A percentile compares a stretch with the other conserved stretches of the same genome.
These are phyloP conservation scores for Oophaga sylvatica DNA, from an alignment of 2,797 vertebrate genomes.

Conservation along the genomic window DNA sequence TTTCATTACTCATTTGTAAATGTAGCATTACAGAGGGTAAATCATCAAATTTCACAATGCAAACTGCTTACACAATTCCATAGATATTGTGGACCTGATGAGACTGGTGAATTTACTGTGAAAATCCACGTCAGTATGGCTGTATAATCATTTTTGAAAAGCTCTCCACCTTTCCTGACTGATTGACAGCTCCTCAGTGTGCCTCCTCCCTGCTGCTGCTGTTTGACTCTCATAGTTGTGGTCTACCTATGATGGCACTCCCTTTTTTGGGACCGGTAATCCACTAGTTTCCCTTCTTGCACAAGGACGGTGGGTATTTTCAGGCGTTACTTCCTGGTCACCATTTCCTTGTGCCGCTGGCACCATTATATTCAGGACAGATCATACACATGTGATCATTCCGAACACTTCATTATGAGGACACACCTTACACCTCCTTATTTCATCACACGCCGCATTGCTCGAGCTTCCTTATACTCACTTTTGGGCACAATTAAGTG, in stretches of 20 bases:
- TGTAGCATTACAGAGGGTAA: too few species aligned
- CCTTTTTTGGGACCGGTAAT: background rate
- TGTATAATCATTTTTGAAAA: too few species aligned
- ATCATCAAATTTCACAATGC: too few species aligned
- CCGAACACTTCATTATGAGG: background rate
- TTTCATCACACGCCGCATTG: background rate
- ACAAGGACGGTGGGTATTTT: background rate
- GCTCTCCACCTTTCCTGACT: too few species aligned
- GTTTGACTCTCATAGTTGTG: too few species aligned
- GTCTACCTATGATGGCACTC: background rate
- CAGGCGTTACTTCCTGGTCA: background rate
- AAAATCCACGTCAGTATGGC: too few species aligned
- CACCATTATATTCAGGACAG: background rate
- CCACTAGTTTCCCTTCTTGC: background rate
- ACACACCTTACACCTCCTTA: background rate
- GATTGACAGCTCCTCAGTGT: too few species aligned
- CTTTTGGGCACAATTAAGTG: background rate
- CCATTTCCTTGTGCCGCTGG: background rate
- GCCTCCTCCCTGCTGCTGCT: too few species aligned
- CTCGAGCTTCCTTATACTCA: background rate
- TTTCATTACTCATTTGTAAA: too few species aligned
- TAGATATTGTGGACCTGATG: too few species aligned
- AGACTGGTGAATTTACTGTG: too few species aligned
- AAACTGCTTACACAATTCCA: too few species aligned
- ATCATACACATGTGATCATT: background rate